Percentiles rank a stretch among this genome's conserved stretches.
These are phyloP conservation scores for Oncorhynchus mykiss DNA, from an alignment of 2,113 vertebrate species.

Conservation along the genomic window DNA sequence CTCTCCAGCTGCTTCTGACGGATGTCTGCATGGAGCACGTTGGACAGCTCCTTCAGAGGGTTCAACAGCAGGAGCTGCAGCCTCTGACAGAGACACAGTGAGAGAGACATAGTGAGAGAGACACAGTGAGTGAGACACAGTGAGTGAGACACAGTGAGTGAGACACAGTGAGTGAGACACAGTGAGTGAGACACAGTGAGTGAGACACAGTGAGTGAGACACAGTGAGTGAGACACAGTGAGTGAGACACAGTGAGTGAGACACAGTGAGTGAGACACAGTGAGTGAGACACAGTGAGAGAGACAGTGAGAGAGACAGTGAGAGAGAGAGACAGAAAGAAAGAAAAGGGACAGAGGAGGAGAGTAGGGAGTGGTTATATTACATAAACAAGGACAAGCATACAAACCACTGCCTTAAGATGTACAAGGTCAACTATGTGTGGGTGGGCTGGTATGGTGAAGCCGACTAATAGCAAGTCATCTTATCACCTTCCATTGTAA, in stretches of 20 bases:
- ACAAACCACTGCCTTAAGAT: too few relatives aligned
- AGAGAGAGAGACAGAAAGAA: background rate
- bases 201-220: background rate
- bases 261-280: background rate
- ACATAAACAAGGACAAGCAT: too few relatives aligned
- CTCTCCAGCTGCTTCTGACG: constrained; percentile 96
- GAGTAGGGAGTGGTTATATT: too few relatives aligned
- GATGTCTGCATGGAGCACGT: constrained; percentile 91
- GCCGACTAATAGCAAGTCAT: background rate
- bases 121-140: too few relatives aligned
- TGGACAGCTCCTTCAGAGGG: constrained; percentile 94
- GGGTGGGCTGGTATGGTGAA: background rate
- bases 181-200: too few relatives aligned
- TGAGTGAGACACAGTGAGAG: background rate
- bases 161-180: too few relatives aligned
- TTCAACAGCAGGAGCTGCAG: constrained; percentile 93
- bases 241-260: too few relatives aligned
- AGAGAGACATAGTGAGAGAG: too few relatives aligned
- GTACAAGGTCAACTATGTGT: background rate
- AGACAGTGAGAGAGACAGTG: too few relatives aligned
- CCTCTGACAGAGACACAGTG: constrained; percentile 65
- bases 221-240: constrained; percentile 9
- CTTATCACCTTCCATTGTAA: background rate
- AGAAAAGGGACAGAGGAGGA: background rate
- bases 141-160: too few relatives aligned